Conservation (phyloP, 1,140 invertebrate species). For the Zaprionus africanus region DNA sequence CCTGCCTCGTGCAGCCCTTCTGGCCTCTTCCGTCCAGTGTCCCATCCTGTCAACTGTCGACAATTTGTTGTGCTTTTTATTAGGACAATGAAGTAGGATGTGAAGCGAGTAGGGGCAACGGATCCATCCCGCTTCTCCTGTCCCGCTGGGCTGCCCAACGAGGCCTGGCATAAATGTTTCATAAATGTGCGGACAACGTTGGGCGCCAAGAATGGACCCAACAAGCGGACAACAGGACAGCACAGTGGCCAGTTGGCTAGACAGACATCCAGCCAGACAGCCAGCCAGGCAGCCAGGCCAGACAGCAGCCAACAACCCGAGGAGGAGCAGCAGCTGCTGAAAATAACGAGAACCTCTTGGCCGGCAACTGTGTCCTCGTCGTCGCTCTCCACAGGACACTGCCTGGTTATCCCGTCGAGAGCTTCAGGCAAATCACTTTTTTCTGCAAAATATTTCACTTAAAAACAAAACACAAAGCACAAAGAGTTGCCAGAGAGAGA, state of each 20-base stretch:
- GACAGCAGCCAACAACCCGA: not conserved
- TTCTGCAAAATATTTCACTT: conserved; percentile 11
- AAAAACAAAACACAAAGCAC: conserved; percentile 4
- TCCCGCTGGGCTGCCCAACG: conserved; percentile 23
- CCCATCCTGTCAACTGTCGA: conserved; percentile 56
- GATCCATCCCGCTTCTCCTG: not conserved
- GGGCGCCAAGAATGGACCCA: conserved; percentile 15
- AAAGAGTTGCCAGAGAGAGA: not conserved
- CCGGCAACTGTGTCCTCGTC: conserved; percentile 24
- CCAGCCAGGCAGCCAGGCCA: not conserved
- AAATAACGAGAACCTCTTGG: conserved; percentile 65
- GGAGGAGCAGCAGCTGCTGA: conserved; percentile 33
- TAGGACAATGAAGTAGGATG: conserved; percentile 47
- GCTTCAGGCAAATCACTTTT: conserved; percentile 11
- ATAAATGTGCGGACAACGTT: conserved; percentile 57
- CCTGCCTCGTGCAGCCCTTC: conserved; percentile 15
- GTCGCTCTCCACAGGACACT: not conserved
- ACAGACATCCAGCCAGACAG: not conserved
- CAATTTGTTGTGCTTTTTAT: conserved; percentile 80
- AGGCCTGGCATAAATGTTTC: conserved; percentile 73
- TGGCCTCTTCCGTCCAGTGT: not conserved
- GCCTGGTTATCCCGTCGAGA: not conserved
- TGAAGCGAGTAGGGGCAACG: not conserved
- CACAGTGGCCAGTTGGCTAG: not conserved
- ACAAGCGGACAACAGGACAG: conserved; percentile 3